Percentiles rank a stretch among this genome's conserved stretches.
Evolutionary conservation across 2,113 vertebrate genomes (phyloP).

Genomic region (Himantopus leucocephalus): DNA sequence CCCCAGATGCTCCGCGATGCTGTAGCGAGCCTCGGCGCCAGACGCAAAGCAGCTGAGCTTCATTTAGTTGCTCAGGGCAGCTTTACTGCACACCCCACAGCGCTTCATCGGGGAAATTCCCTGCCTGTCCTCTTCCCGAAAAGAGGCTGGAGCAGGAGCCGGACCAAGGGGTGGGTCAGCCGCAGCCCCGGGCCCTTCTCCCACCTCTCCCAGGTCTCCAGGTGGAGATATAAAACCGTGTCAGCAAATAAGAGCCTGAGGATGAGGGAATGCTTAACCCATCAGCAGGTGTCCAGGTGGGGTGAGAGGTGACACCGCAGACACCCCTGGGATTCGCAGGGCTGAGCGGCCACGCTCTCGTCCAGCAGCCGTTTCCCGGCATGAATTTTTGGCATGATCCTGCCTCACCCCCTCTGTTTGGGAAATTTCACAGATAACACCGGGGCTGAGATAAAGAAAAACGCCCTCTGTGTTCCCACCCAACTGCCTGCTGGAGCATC

Average conservation of each 20-base stretch:
- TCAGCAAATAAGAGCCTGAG: background rate
- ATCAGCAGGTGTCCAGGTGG: background rate
- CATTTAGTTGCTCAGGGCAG: background rate
- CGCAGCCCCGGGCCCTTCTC: background rate
- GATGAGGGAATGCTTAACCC: background rate
- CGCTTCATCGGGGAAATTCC: background rate
- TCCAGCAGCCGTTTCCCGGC: background rate
- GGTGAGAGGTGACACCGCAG: accelerated
- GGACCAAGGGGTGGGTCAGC: background rate
- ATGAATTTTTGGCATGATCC: background rate
- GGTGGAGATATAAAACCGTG: background rate
- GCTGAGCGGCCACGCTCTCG: accelerated
- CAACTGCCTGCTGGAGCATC: background rate
- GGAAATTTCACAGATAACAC: background rate
- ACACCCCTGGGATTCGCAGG: background rate
- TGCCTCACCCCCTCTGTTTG: background rate
- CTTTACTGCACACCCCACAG: background rate
- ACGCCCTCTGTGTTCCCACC: accelerated
- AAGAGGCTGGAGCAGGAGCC: background rate
- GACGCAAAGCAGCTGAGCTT: slow-evolving; percentile 23
- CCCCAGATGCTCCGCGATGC: background rate
- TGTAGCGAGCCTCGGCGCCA: background rate
- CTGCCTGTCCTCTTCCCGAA: background rate
- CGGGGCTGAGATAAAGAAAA: background rate
- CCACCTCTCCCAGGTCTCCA: background rate